Conservation (phyloP, 2,888 invertebrate species). For the Ormyrus nitidulus region DNA sequence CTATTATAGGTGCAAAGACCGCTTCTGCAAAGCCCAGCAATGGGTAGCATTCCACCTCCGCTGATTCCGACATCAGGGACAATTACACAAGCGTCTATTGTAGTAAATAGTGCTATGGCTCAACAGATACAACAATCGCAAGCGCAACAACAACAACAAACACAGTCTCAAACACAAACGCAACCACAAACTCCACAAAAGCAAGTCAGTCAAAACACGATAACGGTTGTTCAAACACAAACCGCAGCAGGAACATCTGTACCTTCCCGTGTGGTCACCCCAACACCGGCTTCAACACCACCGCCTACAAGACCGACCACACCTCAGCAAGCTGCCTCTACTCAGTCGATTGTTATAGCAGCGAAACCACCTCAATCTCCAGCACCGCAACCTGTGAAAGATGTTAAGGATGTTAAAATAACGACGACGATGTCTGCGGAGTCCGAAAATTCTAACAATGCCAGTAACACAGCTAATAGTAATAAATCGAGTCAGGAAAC, state of each 20-base stretch:
- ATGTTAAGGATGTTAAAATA: conserved; percentile 61
- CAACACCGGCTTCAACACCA: conserved; percentile 72
- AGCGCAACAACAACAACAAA: conserved; percentile 5
- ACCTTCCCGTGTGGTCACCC: conserved; percentile 71
- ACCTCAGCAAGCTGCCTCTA: conserved; percentile 73
- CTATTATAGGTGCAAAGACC: conserved; percentile 77
- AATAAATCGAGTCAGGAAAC: conserved; percentile 61
- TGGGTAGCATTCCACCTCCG: conserved; percentile 75
- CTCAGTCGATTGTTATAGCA: conserved; percentile 62
- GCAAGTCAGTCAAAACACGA: conserved; percentile 4
- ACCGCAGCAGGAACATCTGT: conserved; percentile 65
- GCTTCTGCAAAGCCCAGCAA: conserved; percentile 76
- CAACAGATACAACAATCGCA: conserved; percentile 57
- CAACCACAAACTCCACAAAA: conserved; percentile 6
- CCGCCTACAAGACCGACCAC: conserved; percentile 77
- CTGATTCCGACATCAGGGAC: conserved; percentile 73
- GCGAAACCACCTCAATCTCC: conserved; percentile 22
- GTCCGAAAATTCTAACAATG: conserved; percentile 53
- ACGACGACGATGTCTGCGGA: conserved; percentile 69
- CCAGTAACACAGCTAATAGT: neutral
- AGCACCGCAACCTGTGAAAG: conserved; percentile 26
- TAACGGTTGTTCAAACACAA: conserved; percentile 66
- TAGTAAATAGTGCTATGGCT: conserved; percentile 70
- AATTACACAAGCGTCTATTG: conserved; percentile 69
- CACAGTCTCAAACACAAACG: conserved; percentile 8